Evolutionary conservation across 2,113 vertebrate genomes (phyloP).

Genomic region (Hucho hucho): DNA sequence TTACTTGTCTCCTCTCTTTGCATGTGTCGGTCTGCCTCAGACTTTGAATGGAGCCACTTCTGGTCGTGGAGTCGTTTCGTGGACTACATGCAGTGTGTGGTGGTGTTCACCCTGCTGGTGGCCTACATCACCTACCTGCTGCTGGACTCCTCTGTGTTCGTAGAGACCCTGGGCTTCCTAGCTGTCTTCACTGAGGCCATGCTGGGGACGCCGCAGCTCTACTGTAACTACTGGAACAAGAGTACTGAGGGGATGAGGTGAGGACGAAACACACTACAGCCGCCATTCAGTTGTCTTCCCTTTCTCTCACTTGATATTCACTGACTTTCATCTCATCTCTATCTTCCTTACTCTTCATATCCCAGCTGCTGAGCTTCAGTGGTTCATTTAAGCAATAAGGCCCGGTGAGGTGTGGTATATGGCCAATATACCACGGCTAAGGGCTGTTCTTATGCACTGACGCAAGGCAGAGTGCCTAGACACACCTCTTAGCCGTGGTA

Average conservation of each 20-base stretch:
- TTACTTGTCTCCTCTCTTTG: not conserved
- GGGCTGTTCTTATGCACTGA: too few species aligned
- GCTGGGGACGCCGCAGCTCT: constrained; percentile 91
- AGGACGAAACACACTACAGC: not conserved
- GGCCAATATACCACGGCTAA: too few species aligned
- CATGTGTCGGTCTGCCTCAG: constrained; percentile 62
- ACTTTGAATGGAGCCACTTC: constrained; percentile 91
- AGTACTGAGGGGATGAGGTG: constrained; percentile 98
- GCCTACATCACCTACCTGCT: constrained; percentile 92
- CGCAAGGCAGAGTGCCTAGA: too few species aligned
- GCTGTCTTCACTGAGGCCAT: constrained; percentile 94
- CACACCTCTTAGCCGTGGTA: too few species aligned
- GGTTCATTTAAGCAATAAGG: constrained; percentile 7
- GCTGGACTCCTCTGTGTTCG: constrained; percentile 86
- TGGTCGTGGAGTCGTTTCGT: constrained; percentile 93
- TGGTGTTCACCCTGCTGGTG: constrained; percentile 84
- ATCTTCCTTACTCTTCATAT: constrained; percentile 6
- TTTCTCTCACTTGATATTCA: too few species aligned
- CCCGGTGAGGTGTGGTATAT: too few species aligned
- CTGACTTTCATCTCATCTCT: not conserved
- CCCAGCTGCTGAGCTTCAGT: not conserved
- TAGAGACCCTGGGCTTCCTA: constrained; percentile 91
- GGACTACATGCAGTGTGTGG: constrained; percentile 92
- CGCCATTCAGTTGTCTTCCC: not conserved
- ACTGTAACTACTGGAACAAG: constrained; percentile 89